Evolutionary conservation across 2,888 invertebrate genomes (phyloP), one percentile per base, ranked within the genome.

Genomic region (Sturmia bella): DNA sequence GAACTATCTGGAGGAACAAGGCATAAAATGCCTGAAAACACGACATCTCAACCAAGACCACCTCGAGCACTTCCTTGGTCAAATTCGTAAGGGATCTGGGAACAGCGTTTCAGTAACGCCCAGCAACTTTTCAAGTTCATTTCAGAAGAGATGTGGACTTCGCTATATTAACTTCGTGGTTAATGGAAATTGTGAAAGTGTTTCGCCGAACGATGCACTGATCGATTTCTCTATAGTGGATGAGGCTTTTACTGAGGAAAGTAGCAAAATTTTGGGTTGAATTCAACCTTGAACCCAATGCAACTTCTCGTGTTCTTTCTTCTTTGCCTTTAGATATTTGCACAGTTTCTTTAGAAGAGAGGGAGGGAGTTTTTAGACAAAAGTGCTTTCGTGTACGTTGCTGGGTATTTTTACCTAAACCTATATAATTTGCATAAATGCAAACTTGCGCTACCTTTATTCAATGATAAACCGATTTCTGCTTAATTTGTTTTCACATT

Each of bases 321-420:
- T 37, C 37, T 12, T 11, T 50, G 9, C 50, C 50, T 6, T 2
- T 21, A 3, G 37, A 70, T n/a, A 9, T 41, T 12, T 15, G n/a
- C 11, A 41, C 54, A 17, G 13, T 57, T 21, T 15, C 54, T 6
- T 21, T 54, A 15, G 11, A 66, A 11, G 68, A 37, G n/a, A 32
- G 43, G 15, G 21, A 56, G 2, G n/a, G n/a, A n/a, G n/a, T 39
- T 64, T 15, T 37, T n/a, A n/a, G 52, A 12, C 63, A 39, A n/a
- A 37, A 52, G 17, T 15, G 50, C 3, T 41, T 64, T 17, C 24
- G 56, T 52, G 12, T 64, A 74, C 17, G 68, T 74, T 27, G 68
- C 17, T 17, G 69, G 80, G 6, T 69, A 74, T 41, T 41, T 80
- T 41, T 80, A 74, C 19, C 21, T 54, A n/a, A 74, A 74, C 56